Conservation (phyloP, 1,140 invertebrate species). For the Macrocentrus cingulum region DNA sequence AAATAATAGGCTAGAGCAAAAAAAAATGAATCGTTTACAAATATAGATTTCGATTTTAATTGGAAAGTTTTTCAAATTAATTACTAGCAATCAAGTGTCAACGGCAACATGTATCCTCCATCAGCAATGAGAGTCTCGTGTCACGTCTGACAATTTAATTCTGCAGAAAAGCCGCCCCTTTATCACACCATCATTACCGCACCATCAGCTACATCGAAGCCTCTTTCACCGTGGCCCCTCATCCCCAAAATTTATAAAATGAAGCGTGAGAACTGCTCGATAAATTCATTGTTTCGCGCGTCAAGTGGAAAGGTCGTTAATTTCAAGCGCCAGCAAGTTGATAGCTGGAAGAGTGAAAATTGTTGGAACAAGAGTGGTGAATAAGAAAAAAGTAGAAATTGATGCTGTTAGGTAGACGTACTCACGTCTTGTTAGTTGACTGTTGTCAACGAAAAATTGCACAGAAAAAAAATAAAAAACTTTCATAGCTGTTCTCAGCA, state of each 20-base stretch:
- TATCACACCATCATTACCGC: neutral
- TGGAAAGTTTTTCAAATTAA: neutral
- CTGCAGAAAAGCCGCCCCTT: neutral
- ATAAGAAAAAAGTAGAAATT: neutral
- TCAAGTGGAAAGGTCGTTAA: conserved; percentile 6
- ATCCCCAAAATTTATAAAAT: neutral
- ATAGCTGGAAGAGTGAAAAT: neutral
- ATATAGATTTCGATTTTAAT: no score
- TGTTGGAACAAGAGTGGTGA: neutral
- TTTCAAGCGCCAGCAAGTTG: neutral
- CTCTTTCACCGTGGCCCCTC: neutral
- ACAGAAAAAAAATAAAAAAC: no score
- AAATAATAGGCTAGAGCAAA: no score
- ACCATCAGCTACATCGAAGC: no score
- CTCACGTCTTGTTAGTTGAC: no score
- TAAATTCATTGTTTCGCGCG: conserved; percentile 13
- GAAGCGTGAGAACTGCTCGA: neutral
- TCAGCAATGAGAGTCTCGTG: no score
- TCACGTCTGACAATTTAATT: conserved; percentile 11
- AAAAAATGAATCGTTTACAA: no score
- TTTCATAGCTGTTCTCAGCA: no score
- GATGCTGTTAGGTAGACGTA: no score
- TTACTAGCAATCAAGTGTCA: neutral
- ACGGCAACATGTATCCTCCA: neutral
- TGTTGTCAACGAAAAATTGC: no score